Conservation (phyloP, 2,797 vertebrate species). For the Tenualosa ilisha region DNA sequence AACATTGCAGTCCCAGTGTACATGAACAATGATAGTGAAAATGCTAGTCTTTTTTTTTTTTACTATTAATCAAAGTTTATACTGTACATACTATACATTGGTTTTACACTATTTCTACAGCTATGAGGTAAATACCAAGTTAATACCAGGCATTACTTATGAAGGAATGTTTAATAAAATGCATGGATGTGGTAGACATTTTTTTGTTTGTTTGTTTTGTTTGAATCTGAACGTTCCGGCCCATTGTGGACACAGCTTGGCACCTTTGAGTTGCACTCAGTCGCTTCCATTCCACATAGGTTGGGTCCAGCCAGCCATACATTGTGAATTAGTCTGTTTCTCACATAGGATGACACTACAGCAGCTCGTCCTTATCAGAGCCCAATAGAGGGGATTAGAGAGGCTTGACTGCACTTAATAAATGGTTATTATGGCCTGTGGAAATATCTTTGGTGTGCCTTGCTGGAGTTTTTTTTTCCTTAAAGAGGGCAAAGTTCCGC, state of each 20-base stretch:
- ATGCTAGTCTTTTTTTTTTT: neutral
- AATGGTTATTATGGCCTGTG: constrained; percentile 33
- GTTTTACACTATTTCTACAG: too few relatives aligned
- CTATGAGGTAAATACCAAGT: too few relatives aligned
- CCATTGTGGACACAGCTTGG: constrained; percentile 38
- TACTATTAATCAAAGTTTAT: too few relatives aligned
- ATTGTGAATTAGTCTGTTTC: constrained; percentile 63
- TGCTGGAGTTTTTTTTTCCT: neutral
- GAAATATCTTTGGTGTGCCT: constrained; percentile 33
- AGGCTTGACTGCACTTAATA: constrained; percentile 39
- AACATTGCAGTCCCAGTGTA: neutral
- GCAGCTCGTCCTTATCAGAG: constrained; percentile 51
- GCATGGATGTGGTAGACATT: too few relatives aligned
- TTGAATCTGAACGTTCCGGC: too few relatives aligned
- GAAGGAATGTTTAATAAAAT: too few relatives aligned
- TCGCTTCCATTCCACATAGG: constrained; percentile 55
- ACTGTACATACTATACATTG: too few relatives aligned
- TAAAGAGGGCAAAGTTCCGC: neutral
- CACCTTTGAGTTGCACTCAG: constrained; percentile 51
- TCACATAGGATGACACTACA: constrained; percentile 47
- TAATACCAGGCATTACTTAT: too few relatives aligned
- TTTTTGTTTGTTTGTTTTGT: too few relatives aligned
- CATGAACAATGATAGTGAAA: neutral
- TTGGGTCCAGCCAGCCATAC: constrained; percentile 57
- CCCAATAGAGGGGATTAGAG: constrained; percentile 43